Conservation (phyloP, 2,888 invertebrate species). For the Parnassius mnemosyne region DNA sequence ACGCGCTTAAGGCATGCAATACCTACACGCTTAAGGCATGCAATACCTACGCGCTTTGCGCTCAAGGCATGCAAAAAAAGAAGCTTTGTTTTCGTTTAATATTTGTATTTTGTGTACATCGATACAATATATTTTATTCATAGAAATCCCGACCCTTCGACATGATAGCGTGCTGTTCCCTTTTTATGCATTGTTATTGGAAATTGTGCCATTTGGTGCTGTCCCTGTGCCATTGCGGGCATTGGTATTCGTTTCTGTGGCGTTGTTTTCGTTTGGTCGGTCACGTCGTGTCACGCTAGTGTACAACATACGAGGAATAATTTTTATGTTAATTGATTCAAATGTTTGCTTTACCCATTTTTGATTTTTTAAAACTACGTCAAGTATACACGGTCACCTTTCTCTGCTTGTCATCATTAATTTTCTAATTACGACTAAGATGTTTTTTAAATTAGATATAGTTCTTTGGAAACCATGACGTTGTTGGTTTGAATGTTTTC, state of each 20-base stretch:
- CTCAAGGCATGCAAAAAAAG: too few relatives aligned
- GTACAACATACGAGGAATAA: neutral
- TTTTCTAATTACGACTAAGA: too few relatives aligned
- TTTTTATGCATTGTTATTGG: constrained; percentile 27
- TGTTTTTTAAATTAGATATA: too few relatives aligned
- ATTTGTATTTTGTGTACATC: neutral
- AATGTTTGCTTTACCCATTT: constrained; percentile 8
- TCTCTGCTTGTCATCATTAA: too few relatives aligned
- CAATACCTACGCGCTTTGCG: too few relatives aligned
- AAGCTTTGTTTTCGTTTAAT: too few relatives aligned
- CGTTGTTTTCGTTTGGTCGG: constrained; percentile 14
- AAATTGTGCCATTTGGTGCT: constrained; percentile 19
- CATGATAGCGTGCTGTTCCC: constrained; percentile 20
- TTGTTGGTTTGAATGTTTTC: too few relatives aligned
- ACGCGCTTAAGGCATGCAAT: too few relatives aligned
- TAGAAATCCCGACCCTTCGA: constrained; percentile 16
- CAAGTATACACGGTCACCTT: too few relatives aligned
- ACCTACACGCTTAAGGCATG: too few relatives aligned
- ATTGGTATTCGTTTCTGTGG: constrained; percentile 9
- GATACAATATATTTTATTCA: constrained; percentile 24
- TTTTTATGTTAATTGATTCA: constrained; percentile 22
- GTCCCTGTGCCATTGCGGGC: constrained; percentile 7
- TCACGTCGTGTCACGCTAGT: neutral
- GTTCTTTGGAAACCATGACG: too few relatives aligned
- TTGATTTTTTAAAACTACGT: too few relatives aligned